Conservation (phyloP, 1,140 invertebrate species). For the Scaptomyza montana region DNA sequence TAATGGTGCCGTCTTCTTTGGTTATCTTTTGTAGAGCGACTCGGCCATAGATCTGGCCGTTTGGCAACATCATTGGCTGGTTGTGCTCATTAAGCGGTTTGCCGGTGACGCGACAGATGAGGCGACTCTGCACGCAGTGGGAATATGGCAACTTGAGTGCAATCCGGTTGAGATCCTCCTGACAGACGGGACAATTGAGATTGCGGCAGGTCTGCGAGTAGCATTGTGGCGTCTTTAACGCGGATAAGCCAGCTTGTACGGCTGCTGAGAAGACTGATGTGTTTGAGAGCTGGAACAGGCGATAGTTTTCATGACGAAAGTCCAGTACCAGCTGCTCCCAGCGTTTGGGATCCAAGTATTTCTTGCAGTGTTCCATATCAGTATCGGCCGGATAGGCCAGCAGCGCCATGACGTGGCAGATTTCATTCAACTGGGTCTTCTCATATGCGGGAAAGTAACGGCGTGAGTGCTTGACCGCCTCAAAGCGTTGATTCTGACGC, state of each 20-base stretch:
- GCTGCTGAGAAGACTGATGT: slow-evolving; percentile 96
- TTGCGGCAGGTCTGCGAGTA: slow-evolving; percentile 88
- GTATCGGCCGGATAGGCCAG: slow-evolving; percentile 94
- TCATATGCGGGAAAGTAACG: slow-evolving; percentile 95
- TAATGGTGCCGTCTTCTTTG: slow-evolving; percentile 93
- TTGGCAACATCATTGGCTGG: slow-evolving; percentile 98
- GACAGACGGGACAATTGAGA: slow-evolving; percentile 97
- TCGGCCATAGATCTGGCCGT: slow-evolving; percentile 99
- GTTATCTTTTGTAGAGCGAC: slow-evolving; percentile 95
- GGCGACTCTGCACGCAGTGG: slow-evolving; percentile 96
- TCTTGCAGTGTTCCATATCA: slow-evolving; percentile 86
- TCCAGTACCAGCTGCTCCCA: slow-evolving; percentile 95
- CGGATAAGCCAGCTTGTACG: slow-evolving; percentile 94
- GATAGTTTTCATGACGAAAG: slow-evolving; percentile 97
- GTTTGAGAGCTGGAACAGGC: slow-evolving; percentile 95
- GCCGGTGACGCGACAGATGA: slow-evolving; percentile 94
- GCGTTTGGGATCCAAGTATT: slow-evolving; percentile 85
- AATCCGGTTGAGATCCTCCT: slow-evolving; percentile 93
- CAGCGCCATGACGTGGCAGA: slow-evolving; percentile 97
- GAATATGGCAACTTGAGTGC: slow-evolving; percentile 95
- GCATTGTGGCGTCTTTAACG: slow-evolving; percentile 96
- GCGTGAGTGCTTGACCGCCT: slow-evolving; percentile 96
- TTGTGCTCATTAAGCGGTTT: slow-evolving; percentile 98
- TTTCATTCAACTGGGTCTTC: slow-evolving; percentile 93
- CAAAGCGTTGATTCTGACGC: slow-evolving; percentile 92